Conservation (phyloP, 2,113 vertebrate genomes). For the Nannobrachium achirus region DNA sequence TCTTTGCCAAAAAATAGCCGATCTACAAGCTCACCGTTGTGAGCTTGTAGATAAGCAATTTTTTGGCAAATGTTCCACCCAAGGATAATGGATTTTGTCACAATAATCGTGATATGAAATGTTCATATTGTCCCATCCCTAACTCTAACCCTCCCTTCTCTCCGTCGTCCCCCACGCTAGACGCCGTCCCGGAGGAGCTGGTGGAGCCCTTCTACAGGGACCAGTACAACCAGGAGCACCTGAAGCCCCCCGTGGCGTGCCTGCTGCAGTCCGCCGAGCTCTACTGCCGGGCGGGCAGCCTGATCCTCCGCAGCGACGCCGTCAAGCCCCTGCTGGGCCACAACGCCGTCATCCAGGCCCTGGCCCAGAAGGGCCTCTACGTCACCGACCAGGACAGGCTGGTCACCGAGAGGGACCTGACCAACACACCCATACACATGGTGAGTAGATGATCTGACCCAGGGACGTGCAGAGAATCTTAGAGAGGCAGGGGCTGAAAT, state of each 20-base stretch:
- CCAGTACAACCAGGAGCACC: conserved; percentile 97
- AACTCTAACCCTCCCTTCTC: not conserved
- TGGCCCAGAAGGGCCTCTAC: conserved; percentile 97
- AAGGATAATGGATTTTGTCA: too few relatives aligned
- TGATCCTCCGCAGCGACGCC: conserved; percentile 96
- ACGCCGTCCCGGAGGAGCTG: conserved; percentile 92
- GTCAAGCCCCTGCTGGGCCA: conserved; percentile 96
- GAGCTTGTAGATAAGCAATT: too few relatives aligned
- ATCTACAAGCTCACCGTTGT: too few relatives aligned
- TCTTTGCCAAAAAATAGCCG: too few relatives aligned
- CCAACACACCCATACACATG: conserved; percentile 94
- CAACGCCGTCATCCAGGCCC: conserved; percentile 96
- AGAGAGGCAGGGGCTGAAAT: too few relatives aligned
- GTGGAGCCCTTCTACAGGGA: conserved; percentile 93
- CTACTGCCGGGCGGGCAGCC: conserved; percentile 95
- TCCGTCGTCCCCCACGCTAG: conserved; percentile 65
- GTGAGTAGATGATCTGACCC: conserved; percentile 75
- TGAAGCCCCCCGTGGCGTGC: conserved; percentile 93
- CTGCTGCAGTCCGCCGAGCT: conserved; percentile 95
- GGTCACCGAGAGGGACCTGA: conserved; percentile 95
- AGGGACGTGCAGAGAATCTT: not conserved
- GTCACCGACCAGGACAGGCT: conserved; percentile 95
- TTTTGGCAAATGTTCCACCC: too few relatives aligned
- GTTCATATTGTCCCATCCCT: not conserved
- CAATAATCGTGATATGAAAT: too few relatives aligned